Base-by-base conservation (phyloP, 1,140 invertebrate species). In the Drosophila repletoides region DNA sequence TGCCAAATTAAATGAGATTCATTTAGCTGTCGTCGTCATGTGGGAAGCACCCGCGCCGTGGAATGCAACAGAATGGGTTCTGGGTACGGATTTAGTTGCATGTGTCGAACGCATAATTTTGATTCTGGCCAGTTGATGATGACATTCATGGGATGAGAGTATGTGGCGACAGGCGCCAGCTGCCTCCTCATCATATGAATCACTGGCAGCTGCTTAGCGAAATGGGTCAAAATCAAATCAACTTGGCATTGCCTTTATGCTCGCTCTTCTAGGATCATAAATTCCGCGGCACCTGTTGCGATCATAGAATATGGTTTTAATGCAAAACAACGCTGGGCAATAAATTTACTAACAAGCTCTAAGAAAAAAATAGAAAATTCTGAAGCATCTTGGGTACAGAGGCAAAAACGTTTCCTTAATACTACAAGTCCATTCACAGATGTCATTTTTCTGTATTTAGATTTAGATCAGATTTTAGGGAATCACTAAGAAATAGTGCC, bases 1-100 rank as follows among this genome's bases (percentile, higher is more conserved):
- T 83, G 74, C 43, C 80, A 53, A 86, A 65, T 76, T 76, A 86
- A 86, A 83, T 83, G 79, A 79, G 74, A 79, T 86, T 79, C 75
- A 86, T 83, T 86, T 79, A 69, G 52, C 80, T 83, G 79, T 83
- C 79, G 79, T 59, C 76, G 55, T 80, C 75, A 71, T 64, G 45
- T 46, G 59, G 49, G 53, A 65, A 72, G 46, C 72, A 65, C 72
- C 65, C 72, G 56, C 34, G 31, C 61, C 61, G 49, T 75, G 70
- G 76, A 74, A 80, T 79, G 75, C 75, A 59, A 4, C 7, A 43
- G 22, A 33, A 36, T 40, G 43, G 21, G 6, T 26, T 22, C 40
- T n/a, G 24, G 26, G 51, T 41, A 29, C 36, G 36, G n/a, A 41
- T n/a, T n/a, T 17, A 4, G 28, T 79, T 76, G 76, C 77, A 81